Percentiles rank a stretch among this genome's conserved stretches.
Conservation (phyloP, 2,797 vertebrate species). For the Channa striata region DNA sequence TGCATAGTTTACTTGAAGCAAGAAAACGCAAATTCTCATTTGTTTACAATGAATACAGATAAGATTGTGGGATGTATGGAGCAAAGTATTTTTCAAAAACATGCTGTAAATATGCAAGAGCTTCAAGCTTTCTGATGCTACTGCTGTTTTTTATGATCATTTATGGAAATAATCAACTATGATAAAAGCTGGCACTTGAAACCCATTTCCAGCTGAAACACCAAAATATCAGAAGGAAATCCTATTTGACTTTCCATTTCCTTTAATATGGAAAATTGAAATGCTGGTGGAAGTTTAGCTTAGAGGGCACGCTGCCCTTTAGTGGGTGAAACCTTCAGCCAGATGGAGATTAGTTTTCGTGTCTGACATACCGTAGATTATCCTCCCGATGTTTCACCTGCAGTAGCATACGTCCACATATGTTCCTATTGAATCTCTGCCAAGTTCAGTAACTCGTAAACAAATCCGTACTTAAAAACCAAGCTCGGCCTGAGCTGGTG, state of each 20-base stretch:
- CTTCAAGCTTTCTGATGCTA: conserved; percentile 24
- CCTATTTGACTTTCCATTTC: background rate
- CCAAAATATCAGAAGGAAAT: background rate
- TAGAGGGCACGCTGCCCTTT: background rate
- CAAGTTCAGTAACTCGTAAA: background rate
- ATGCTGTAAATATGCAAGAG: conserved; percentile 8
- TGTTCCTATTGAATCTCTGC: conserved; percentile 6
- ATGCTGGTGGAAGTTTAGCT: conserved; percentile 55
- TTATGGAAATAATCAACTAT: conserved; percentile 21
- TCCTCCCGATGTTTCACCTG: conserved; percentile 6
- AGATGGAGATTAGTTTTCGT: conserved; percentile 14
- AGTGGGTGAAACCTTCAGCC: conserved; percentile 9
- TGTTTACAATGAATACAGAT: conserved; percentile 30
- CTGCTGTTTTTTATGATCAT: conserved; percentile 20
- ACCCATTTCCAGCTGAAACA: conserved; percentile 11
- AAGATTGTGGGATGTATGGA: background rate
- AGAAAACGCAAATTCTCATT: conserved; percentile 31
- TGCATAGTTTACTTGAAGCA: conserved; percentile 42
- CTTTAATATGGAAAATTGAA: conserved; percentile 42
- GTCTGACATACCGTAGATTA: conserved; percentile 13
- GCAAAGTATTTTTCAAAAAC: conserved; percentile 35
- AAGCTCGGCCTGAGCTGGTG: conserved; percentile 7
- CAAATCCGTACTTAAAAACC: background rate
- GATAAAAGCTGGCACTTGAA: background rate
- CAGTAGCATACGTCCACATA: background rate